These are phyloP conservation scores for Brachionus koreanus DNA, from an alignment of 1,140 invertebrate genomes.

Conservation along the genomic window DNA sequence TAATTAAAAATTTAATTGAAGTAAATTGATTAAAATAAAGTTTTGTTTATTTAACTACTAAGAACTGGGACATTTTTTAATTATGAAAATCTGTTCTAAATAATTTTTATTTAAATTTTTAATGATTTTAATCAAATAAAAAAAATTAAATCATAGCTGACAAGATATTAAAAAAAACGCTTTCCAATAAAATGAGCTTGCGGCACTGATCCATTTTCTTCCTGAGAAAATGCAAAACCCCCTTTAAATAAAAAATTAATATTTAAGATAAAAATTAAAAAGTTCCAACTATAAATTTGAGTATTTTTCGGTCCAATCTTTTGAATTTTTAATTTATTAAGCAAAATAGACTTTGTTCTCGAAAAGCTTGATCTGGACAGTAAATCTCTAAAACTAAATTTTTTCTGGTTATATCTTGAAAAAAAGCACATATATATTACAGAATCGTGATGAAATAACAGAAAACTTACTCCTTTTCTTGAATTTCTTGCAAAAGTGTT, in stretches of 20 bases:
- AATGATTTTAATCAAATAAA: neutral
- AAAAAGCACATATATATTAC: slow-evolving; percentile 68
- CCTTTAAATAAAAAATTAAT: neutral
- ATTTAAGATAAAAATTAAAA: neutral
- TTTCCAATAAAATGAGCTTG: slow-evolving; percentile 63
- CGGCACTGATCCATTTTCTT: slow-evolving; percentile 86
- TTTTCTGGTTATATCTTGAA: slow-evolving; percentile 23
- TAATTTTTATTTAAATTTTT: too few species aligned
- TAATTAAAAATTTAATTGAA: too few species aligned
- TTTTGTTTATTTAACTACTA: too few species aligned
- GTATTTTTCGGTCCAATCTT: slow-evolving; percentile 29
- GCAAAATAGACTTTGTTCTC: neutral
- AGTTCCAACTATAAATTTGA: slow-evolving; percentile 48
- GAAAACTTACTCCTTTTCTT: slow-evolving; percentile 70
- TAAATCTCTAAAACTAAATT: slow-evolving; percentile 1
- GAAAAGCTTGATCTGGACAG: neutral
- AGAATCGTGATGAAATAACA: neutral
- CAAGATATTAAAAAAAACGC: neutral
- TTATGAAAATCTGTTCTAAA: too few species aligned
- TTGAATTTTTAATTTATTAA: neutral
- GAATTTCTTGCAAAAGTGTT: slow-evolving; percentile 78
- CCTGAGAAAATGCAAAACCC: slow-evolving; percentile 97
- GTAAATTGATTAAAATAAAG: too few species aligned
- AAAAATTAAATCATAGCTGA: neutral
- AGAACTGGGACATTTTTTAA: too few species aligned